Evolutionary conservation across 2,888 invertebrate genomes (phyloP).

Genomic region (Luperina nickerlii): DNA sequence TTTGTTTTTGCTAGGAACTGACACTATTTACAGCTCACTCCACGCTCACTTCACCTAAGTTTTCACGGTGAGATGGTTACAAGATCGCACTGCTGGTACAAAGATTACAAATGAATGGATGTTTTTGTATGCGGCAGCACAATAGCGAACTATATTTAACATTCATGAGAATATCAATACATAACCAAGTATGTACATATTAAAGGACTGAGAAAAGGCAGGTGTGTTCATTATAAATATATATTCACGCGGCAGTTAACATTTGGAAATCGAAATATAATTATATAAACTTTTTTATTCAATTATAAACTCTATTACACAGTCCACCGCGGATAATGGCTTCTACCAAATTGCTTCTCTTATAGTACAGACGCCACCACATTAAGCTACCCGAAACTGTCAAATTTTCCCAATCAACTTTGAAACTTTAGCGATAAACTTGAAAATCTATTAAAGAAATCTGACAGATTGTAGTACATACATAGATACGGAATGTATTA

Average conservation of each 20-base stretch:
- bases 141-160: constrained; percentile 25
- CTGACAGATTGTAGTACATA: too few species aligned
- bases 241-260: constrained; percentile 9
- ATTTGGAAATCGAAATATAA: constrained; percentile 41
- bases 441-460: too few species aligned
- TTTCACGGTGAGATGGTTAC: too few species aligned
- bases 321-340: not conserved
- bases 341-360: not conserved
- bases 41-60: too few species aligned
- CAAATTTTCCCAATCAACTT: too few species aligned
- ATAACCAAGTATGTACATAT: constrained; percentile 10
- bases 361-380: not conserved
- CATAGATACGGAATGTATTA: not conserved
- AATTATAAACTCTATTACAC: too few species aligned
- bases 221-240: constrained; percentile 28
- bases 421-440: too few species aligned
- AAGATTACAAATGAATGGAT: not conserved
- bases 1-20: too few species aligned
- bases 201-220: constrained; percentile 34
- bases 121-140: constrained; percentile 10
- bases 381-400: too few species aligned
- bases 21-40: too few species aligned
- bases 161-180: constrained; percentile 24
- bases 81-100: not conserved
- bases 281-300: constrained; percentile 15